Percentiles rank a stretch among this genome's conserved stretches.
These are phyloP conservation scores for Python bivittatus DNA, from an alignment of 2,113 vertebrate species.

Conservation along the genomic window DNA sequence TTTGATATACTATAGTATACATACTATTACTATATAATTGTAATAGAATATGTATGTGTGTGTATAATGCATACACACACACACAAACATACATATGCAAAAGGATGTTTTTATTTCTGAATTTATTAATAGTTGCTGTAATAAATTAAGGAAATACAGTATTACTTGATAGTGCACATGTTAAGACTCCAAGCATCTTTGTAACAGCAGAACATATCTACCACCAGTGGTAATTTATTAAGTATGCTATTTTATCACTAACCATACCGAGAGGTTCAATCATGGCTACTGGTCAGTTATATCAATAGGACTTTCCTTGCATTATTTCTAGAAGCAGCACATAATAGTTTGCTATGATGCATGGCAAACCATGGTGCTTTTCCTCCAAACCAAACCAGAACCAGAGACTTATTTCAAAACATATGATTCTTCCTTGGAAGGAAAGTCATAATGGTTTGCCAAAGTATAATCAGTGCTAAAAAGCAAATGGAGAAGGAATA, in stretches of 20 bases:
- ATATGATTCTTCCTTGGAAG: background rate
- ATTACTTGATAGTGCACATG: background rate
- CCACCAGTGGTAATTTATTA: background rate
- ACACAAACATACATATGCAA: background rate
- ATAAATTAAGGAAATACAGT: background rate
- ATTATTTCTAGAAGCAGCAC: background rate
- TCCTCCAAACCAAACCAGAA: background rate
- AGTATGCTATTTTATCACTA: background rate
- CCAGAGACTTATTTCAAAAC: background rate
- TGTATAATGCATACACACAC: background rate
- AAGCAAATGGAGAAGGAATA: background rate
- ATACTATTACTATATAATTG: background rate
- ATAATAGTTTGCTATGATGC: background rate
- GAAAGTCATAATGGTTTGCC: background rate
- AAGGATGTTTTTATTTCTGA: background rate
- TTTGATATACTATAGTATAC: background rate
- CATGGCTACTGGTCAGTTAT: background rate
- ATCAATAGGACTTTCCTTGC: background rate
- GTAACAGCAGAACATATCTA: background rate
- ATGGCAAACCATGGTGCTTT: background rate
- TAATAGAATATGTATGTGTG: background rate
- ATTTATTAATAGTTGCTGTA: background rate
- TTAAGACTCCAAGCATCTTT: background rate
- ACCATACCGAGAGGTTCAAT: background rate
- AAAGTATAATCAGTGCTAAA: background rate